Conservation (phyloP, 2,113 vertebrate species). For the Sporophila hypoxantha region DNA sequence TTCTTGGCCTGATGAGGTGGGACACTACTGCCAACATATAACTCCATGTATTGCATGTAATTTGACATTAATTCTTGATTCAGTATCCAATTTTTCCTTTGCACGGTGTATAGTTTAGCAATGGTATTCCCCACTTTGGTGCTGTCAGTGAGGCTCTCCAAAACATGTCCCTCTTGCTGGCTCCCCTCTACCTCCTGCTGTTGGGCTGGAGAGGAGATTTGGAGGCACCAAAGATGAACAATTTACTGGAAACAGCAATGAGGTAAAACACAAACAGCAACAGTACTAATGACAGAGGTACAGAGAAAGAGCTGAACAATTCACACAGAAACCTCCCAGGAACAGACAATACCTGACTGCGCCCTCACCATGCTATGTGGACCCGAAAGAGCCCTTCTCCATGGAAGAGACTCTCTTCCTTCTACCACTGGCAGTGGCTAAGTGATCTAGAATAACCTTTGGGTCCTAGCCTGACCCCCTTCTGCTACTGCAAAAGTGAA, state of each 20-base stretch:
- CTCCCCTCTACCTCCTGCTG: neutral
- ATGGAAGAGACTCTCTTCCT: neutral
- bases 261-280: neutral
- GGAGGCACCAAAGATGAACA: neutral
- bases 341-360: accelerated
- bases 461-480: neutral
- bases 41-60: neutral
- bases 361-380: accelerated
- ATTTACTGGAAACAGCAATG: neutral
- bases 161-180: accelerated
- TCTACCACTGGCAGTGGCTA: too few relatives aligned
- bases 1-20: neutral
- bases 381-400: neutral
- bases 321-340: neutral
- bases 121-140: neutral
- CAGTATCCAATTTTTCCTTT: neutral
- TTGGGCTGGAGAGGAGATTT: neutral
- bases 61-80: neutral
- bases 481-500: neutral
- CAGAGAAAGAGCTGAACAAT: neutral
- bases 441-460: neutral
- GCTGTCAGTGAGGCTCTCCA: neutral
- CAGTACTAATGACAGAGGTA: neutral
- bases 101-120: neutral
- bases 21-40: neutral